A percentile compares a stretch with the other conserved stretches of the same genome.
Evolutionary conservation across 1,140 invertebrate species (phyloP).

Genomic region (Lepeophtheirus salmonis): DNA sequence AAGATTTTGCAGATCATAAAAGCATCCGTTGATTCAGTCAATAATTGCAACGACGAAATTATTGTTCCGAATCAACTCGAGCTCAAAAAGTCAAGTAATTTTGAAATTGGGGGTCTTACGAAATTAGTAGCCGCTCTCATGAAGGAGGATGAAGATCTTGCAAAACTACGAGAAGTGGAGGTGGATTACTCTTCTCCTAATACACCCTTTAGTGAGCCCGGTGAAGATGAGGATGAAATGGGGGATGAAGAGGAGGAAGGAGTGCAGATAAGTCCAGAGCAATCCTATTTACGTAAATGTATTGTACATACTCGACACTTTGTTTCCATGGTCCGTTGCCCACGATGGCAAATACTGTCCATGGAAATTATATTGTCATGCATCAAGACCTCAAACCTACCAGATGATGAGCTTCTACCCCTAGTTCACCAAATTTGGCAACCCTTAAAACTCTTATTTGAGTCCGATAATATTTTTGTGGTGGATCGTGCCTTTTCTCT

Average conservation of each 20-base stretch:
- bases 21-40: background rate
- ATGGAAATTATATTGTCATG: slow-evolving; percentile 6
- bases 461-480: slow-evolving; percentile 12
- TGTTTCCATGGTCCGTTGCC: slow-evolving; percentile 10
- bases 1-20: slow-evolving; percentile 9
- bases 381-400: background rate
- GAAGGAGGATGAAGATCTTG: background rate
- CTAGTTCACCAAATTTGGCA: slow-evolving; percentile 11
- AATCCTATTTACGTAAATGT: background rate
- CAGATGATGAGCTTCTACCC: slow-evolving; percentile 14
- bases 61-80: background rate
- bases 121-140: background rate
- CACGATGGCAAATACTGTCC: slow-evolving; percentile 6
- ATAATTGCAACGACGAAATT: background rate
- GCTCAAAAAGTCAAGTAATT: background rate
- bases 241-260: background rate
- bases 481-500: slow-evolving; percentile 6
- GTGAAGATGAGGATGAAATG: background rate
- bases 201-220: no score
- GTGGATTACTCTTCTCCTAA: no score
- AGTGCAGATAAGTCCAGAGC: background rate
- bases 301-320: slow-evolving; percentile 7
- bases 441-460: slow-evolving; percentile 10
- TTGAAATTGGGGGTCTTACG: background rate
- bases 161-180: no score